Evolutionary conservation across 2,113 vertebrate genomes (phyloP), one percentile per base, ranked within the genome.

Genomic region (Coreoperca whiteheadi): DNA sequence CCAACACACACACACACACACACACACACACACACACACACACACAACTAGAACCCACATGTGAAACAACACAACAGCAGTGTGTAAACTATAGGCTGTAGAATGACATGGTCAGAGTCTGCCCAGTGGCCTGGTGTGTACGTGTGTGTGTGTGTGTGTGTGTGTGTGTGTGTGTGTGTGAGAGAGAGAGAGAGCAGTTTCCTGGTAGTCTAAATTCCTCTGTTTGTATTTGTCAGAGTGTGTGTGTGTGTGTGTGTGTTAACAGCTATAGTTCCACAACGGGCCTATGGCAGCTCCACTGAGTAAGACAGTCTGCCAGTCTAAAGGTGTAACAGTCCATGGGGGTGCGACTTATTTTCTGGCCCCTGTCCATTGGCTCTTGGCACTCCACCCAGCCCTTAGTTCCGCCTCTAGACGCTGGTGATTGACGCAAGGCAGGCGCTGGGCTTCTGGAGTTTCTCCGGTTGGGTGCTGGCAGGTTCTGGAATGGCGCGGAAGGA

Each of bases 341-440:
- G 18, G 48, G 43, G 77, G 9, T 18, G 53, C 69, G 46, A 50
- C 37, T 74, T 51, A 79, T 78, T 65, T 84, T 66, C 50, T 66
- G n/a, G 39, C 48, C 50, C 70, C 48, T 34, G 50, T 37, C 67
- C 46, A 41, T 25, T 12, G 46, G 77, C 64, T 74, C 39, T 59
- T 10, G 0, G 32, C 16, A 3, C 32, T 25, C 37, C 23, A 16
- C 59, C 69, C 69, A 59, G 54, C 56, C 39, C 32, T 68, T 39
- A 18, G 37, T 30, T 64, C 77, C 66, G 51, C 74, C 57, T 65
- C 85, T 96, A 99, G 95, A 99, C 98, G 89, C 98, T 99, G 94
- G 98, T 99, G 94, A 99, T 98, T 88, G 98, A 99, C 79, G 98
- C 98, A 91, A 99, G 94, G 96, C 97, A 99, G 95, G 95, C 95